Base-by-base conservation (phyloP, 2,888 invertebrate genomes). In the Caenorhabditis sp. region DNA sequence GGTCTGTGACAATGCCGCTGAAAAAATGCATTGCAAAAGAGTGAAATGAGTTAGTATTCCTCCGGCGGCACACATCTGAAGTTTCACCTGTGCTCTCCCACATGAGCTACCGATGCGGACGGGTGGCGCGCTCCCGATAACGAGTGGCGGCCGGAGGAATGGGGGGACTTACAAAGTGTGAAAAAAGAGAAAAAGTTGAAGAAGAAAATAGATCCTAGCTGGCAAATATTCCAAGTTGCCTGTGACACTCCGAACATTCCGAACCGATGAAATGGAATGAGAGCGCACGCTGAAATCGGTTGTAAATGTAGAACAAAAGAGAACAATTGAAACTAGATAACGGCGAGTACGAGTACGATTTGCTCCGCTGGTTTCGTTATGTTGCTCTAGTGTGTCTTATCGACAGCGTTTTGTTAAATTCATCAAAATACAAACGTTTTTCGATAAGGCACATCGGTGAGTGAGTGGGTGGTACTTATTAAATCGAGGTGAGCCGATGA, bases 11-110 rank as follows among this genome's bases (percentile, higher is more conserved):
- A 76, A 45, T 5, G 76, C 56, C 2, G 76, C 76, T 76, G 53
- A 8, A 72, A 71, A 61, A 6, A 15, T 27, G 7, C 20, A 62
- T 50, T 22, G 27, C 5, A 50, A 35, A 56, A 43, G 52, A 15
- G 20, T 50, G 26, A 37, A 48, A 52, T 43, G 9, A 45, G 37
- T 15, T 24, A 7, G 55, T 27, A 35, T 27, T 32, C n/a, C n/a
- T n/a, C n/a, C n/a, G 11, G 37, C 35, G 17, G 30, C 24, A 41
- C 88, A 87, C 87, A 87, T 88, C 87, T 87, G 87, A 87, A 88
- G 87, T 87, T 88, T 87, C 87, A 87, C 87, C n/a, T n/a, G n/a
- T n/a, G 88, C 87, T 87, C 87, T 87, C 87, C 87, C 87, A 85
- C 88, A 87, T 87, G 87, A 87, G 86, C 86, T 86, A 86, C 85